Evolutionary conservation across 2,888 invertebrate species (phyloP).

Genomic region (Drosophila mayaguana): DNA sequence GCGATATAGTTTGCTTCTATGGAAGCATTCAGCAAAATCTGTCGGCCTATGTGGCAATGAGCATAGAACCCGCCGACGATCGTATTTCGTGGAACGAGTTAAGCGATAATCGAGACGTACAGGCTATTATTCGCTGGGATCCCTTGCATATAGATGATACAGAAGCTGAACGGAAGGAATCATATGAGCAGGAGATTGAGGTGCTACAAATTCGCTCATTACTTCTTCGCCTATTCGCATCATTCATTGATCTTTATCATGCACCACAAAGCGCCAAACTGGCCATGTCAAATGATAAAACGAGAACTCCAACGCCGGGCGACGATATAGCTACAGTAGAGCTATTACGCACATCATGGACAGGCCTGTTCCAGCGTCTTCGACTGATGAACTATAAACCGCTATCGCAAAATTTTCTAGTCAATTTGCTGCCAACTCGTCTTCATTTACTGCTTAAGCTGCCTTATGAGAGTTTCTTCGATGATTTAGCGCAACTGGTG

Average conservation of each 20-base stretch:
- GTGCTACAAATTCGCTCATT: slow-evolving; percentile 82
- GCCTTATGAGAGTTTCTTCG: slow-evolving; percentile 84
- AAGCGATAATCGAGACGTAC: slow-evolving; percentile 92
- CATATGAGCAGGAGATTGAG: slow-evolving; percentile 84
- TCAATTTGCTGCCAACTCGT: slow-evolving; percentile 85
- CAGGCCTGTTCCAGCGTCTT: slow-evolving; percentile 81
- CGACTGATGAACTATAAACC: slow-evolving; percentile 81
- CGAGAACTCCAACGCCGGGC: slow-evolving; percentile 20
- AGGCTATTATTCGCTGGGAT: slow-evolving; percentile 90
- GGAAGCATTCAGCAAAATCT: slow-evolving; percentile 84
- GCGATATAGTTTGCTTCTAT: slow-evolving; percentile 87
- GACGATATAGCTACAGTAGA: slow-evolving; percentile 77
- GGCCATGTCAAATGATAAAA: slow-evolving; percentile 21
- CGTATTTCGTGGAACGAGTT: slow-evolving; percentile 87
- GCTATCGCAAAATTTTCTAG: slow-evolving; percentile 83
- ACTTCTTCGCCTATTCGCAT: slow-evolving; percentile 82
- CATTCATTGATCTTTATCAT: slow-evolving; percentile 83
- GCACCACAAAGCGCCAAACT: slow-evolving; percentile 49
- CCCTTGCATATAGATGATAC: slow-evolving; percentile 85
- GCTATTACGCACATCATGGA: slow-evolving; percentile 82
- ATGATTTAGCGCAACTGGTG: slow-evolving; percentile 82
- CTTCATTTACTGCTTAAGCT: slow-evolving; percentile 82
- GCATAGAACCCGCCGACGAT: slow-evolving; percentile 87
- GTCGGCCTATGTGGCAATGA: slow-evolving; percentile 87
- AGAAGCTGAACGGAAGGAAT: slow-evolving; percentile 78